phyloP scores from a whole-genome alignment of 2,113 vertebrate genomes.

The Phasianus colchicus region DNA sequence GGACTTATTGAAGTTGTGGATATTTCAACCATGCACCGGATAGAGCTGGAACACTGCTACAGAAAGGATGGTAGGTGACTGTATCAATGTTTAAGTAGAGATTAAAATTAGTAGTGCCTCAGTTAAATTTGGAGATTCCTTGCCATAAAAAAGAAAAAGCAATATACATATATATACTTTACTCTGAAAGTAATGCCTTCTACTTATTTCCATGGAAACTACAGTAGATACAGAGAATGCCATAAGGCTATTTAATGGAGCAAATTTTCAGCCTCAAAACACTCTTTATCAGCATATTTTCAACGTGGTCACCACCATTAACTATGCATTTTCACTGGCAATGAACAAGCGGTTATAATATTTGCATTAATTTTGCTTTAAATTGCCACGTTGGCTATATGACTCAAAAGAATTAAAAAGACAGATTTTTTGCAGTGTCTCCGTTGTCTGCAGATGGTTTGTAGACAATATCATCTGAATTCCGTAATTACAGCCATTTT shows the following conservation, averaged over 20 bases:
- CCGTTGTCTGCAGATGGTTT: not conserved
- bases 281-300: no score
- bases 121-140: not conserved
- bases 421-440: not conserved
- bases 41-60: slow-evolving; percentile 95
- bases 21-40: slow-evolving; percentile 85
- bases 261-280: no score
- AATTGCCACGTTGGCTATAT: no score
- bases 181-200: no score
- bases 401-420: no score
- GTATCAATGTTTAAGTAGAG: not conserved
- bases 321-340: no score
- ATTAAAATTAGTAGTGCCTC: not conserved
- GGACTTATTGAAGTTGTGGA: slow-evolving; percentile 93
- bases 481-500: not conserved
- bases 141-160: not conserved
- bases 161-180: rapidly evolving
- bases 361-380: no score
- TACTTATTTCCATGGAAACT: no score
- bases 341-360: no score
- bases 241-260: no score
- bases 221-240: no score
- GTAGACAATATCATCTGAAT: not conserved
- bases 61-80: slow-evolving; percentile 88
- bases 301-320: no score